Evolutionary conservation across 2,797 vertebrate species (phyloP).

Genomic region (Catharus ustulatus): DNA sequence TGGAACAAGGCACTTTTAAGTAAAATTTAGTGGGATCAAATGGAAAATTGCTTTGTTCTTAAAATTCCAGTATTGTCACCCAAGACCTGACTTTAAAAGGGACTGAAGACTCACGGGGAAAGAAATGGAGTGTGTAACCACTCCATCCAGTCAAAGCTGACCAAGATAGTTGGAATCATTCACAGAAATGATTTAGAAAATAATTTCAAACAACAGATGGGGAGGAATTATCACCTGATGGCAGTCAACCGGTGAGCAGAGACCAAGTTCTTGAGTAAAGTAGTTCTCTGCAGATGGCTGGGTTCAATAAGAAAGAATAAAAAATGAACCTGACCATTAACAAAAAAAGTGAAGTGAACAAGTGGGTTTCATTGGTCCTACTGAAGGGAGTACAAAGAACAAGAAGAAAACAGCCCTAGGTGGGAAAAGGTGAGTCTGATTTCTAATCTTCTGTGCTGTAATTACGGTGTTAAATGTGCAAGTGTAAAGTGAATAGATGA

Average conservation of each 20-base stretch:
- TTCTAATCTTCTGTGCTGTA: conserved; percentile 32
- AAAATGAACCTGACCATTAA: conserved; percentile 2
- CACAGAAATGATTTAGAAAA: conserved; percentile 30
- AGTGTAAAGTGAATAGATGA: conserved; percentile 20
- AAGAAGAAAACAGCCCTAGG: background rate
- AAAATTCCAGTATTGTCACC: background rate
- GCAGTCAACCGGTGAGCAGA: conserved; percentile 1
- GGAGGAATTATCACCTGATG: conserved; percentile 33
- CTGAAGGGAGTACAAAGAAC: conserved; percentile 1
- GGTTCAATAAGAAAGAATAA: background rate
- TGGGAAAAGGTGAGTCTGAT: conserved; percentile 30
- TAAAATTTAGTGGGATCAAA: background rate
- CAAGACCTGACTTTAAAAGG: background rate
- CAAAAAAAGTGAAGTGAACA: background rate
- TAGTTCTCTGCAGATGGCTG: conserved; percentile 3
- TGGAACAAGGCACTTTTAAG: background rate
- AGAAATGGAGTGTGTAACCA: background rate
- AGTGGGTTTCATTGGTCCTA: background rate
- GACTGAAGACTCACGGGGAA: background rate
- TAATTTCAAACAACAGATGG: conserved; percentile 34
- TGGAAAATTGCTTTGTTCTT: background rate
- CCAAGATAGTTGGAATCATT: conserved; percentile 1
- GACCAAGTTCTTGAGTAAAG: conserved; percentile 23
- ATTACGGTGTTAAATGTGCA: conserved; percentile 25
- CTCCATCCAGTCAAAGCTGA: background rate